Evolutionary conservation across 1,140 invertebrate species (phyloP).

Genomic region (Cataglyphis hispanica): DNA sequence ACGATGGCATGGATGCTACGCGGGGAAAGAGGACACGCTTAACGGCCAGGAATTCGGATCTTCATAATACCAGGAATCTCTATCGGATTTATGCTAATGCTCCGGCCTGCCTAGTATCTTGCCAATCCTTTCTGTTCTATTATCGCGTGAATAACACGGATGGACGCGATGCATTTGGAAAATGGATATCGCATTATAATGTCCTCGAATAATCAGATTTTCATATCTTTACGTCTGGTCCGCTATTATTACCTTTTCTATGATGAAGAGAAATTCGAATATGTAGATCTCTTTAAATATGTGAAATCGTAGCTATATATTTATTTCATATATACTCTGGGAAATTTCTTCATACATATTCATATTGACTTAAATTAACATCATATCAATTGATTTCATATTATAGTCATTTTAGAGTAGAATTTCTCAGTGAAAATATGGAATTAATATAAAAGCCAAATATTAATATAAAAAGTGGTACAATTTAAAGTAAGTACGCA

Average conservation of each 20-base stretch:
- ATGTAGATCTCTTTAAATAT: background rate
- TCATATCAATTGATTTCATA: background rate
- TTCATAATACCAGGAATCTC: constrained; percentile 69
- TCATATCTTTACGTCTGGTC: background rate
- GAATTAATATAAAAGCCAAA: background rate
- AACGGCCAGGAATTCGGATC: constrained; percentile 65
- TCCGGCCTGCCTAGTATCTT: constrained; percentile 50
- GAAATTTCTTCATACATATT: background rate
- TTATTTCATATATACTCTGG: background rate
- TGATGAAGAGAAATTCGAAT: background rate
- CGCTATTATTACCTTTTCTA: background rate
- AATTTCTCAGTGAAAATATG: background rate
- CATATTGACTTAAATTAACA: background rate
- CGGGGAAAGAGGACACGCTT: constrained; percentile 46
- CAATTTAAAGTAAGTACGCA: background rate
- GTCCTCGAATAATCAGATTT: constrained; percentile 18
- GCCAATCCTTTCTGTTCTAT: constrained; percentile 63
- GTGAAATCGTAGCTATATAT: background rate
- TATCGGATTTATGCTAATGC: constrained; percentile 78
- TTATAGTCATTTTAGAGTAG: background rate
- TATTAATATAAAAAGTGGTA: background rate
- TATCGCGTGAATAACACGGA: constrained; percentile 49
- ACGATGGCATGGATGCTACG: constrained; percentile 1
- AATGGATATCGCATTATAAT: constrained; percentile 33
- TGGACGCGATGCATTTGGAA: constrained; percentile 28